phyloP scores from a whole-genome alignment of 2,888 invertebrate species.

The Meliscaeva auricollis region DNA sequence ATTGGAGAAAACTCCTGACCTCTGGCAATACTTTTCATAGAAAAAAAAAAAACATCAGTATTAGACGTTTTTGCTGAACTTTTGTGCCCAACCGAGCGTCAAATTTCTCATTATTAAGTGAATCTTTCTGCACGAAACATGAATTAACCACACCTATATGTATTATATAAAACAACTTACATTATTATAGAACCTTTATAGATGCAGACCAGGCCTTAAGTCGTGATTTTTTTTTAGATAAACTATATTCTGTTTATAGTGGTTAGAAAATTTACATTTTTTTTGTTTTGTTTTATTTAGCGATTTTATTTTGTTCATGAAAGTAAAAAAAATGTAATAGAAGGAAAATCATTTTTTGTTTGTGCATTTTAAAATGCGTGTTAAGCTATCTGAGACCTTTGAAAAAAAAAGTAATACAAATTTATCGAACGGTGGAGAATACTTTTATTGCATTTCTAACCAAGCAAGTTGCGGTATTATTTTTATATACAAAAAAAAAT shows the following conservation, averaged over 20 bases:
- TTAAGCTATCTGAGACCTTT: conserved; percentile 41
- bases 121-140: conserved; percentile 7
- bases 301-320: conserved; percentile 33
- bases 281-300: conserved; percentile 33
- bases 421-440: conserved; percentile 22
- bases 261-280: conserved; percentile 40
- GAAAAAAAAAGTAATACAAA: conserved; percentile 21
- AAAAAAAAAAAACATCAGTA: too few relatives aligned
- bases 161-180: too few relatives aligned
- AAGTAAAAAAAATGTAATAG: conserved; percentile 52
- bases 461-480: conserved; percentile 10
- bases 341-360: conserved; percentile 30
- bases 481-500: not conserved
- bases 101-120: conserved; percentile 66
- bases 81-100: conserved; percentile 69
- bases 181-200: too few relatives aligned
- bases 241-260: conserved; percentile 30
- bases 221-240: not conserved
- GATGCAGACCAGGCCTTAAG: conserved; percentile 34
- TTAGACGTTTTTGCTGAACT: conserved; percentile 45
- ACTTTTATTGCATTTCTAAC: conserved; percentile 60
- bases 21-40: too few relatives aligned
- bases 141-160: not conserved
- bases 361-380: conserved; percentile 60
- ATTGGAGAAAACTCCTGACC: too few relatives aligned